Base-by-base conservation (phyloP, 2,797 vertebrate genomes). In the Octomys mimax region DNA sequence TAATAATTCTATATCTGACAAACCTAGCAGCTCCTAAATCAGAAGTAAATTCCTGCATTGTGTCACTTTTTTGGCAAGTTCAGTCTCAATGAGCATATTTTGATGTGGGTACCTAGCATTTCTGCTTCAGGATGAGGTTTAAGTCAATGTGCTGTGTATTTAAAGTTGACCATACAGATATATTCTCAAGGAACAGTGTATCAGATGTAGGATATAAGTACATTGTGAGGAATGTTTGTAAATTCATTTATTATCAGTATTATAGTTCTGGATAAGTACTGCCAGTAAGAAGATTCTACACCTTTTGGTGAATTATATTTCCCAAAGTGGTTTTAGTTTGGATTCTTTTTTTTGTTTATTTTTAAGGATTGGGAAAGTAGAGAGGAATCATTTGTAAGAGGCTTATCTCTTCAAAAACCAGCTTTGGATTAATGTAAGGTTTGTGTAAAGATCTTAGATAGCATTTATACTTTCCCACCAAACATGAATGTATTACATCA, bases 181-280 rank as follows among this genome's bases (percentile, higher is more conserved):
- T 28, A 7, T 21, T 68, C 33, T 89, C 59, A 2, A 75, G 42
- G 21, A 91, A 87, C 54, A 64, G 61, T 18, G 80, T 11, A n/a
- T 92, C 2, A 66, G 54, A 36, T 86, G 88, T 82, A 70, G 18
- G 88, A 78, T 77, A 64, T n/a, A 89, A 89, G 59, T 80, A 92
- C 87, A 83, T 54, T 22, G 31, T 75, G 87, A 83, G 14, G 91
- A 61, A 66, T 66, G 24, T 64, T 59, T 21, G n/a, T 14, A 59
- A 79, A 71, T 70, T 64, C 79, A 26, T 31, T 62, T 77, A 7
- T 80, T 39, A 36, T 52, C 49, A 77, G 5, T 49, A 79, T 62
- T 95, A 66, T 6, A 24, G 4, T 70, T 46, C 6, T 86, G 3
- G 19, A 80, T 89, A 64, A 61, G 84, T 66, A 8, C 22, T 92